Evolutionary conservation across 2,888 invertebrate genomes (phyloP), one percentile per base, ranked within the genome.

Genomic region (Biston stratarius): DNA sequence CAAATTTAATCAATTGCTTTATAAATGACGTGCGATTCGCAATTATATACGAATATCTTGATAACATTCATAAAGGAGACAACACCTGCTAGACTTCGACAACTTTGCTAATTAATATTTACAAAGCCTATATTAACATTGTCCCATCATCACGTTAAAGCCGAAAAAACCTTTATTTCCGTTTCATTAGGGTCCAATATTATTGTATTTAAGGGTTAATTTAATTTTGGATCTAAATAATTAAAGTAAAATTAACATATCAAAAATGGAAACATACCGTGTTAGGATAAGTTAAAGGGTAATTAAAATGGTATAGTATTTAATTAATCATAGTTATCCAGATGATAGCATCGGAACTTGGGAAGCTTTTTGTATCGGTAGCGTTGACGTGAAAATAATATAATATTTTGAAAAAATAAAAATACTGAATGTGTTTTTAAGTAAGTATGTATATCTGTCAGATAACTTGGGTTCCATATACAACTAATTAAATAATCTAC

Each of bases 241-340:
- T 0, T 9, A 9, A 5, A 63, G 24, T 55, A 56, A 58, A 56
- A 73, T 68, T 59, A 70, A 73, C 68, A 68, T 71, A 73, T 70
- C 71, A 69, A 51, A 51, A 64, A 67, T 63, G 55, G 55, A 72
- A 71, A 63, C 40, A 51, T 60, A 45, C 24, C 24, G 48, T 61
- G 64, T 67, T 57, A 63, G 56, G 64, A 69, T 71, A 77, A 77
- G 73, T 77, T 79, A 76, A 75, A 78, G 76, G 75, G 77, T 85
- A 83, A 88, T 87, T 86, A 86, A 84, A 85, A 83, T 83, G 86
- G 83, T 85, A 85, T 85, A 84, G 86, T 86, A 84, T 88, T 89
- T 86, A 88, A 90, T 88, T 90, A 89, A 87, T 88, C 84, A 85
- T 82, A 84, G 80, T 83, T 85, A 80, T 82, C 78, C 80, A 71